Base-by-base conservation (phyloP, 1,140 invertebrate genomes). In the Planococcus citri region DNA sequence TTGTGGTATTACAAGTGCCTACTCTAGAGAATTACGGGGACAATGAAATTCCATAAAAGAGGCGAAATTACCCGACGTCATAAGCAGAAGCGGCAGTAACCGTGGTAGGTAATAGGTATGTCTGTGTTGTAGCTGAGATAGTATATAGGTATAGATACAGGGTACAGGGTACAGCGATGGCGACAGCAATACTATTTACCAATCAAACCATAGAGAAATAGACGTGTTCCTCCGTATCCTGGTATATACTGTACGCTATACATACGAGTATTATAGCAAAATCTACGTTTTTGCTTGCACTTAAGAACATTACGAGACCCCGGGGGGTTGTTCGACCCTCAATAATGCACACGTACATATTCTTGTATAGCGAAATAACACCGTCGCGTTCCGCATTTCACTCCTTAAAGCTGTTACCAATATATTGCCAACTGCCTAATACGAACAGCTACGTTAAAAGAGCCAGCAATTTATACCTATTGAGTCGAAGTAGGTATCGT, bases 31-130 rank as follows among this genome's bases (percentile, higher is more conserved):
- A 51, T 51, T 51, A n/a, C 41, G 17, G 41, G 33, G 6, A 51
- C 41, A n/a, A 51, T 51, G 41, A 51, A 51, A 51, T 51, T 51
- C 41, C 41, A 51, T 51, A 51, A 51, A 51, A 51, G 41, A 51
- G n/a, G 17, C 41, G 41, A 51, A 51, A 51, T 51, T 51, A 51
- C n/a, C 41, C 41, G n/a, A 51, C n/a, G 41, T 51, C 41, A 51
- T 51, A 51, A 51, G 41, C 41, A 51, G 17, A 51, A n/a, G 41
- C 41, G n/a, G 41, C 41, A n/a, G 41, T 51, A 51, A 51, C 41
- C 2, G 41, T 51, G 17, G n/a, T n/a, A n/a, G n/a, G n/a, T n/a
- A n/a, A n/a, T n/a, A n/a, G n/a, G n/a, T n/a, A n/a, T n/a, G n/a
- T n/a, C n/a, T n/a, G n/a, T n/a, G n/a, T n/a, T n/a, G n/a, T n/a